Base-by-base conservation (phyloP, 2,113 vertebrate genomes). In the Kryptolebias marmoratus region DNA sequence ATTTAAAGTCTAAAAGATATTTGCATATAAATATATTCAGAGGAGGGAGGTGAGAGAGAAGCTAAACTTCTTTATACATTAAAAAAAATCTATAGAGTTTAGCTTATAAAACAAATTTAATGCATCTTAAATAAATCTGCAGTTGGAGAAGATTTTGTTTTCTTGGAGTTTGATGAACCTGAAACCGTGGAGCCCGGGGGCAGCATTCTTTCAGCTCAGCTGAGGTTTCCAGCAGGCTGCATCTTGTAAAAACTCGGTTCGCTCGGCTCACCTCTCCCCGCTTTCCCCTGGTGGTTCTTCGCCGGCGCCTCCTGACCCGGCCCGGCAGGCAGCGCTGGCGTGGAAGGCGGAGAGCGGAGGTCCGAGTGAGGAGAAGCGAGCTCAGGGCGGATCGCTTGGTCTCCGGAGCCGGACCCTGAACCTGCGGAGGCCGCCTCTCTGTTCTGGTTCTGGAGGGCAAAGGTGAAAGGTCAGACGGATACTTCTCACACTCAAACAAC, bases 191-290 rank as follows among this genome's bases (percentile, higher is more conserved):
- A n/a, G 73, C 85, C 83, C 72, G 4, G 75, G 64, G 86, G 77
- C 49, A 72, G 70, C 83, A 89, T 91, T 90, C 87, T 86, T 87
- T 27, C n/a, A 58, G 56, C 73, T 74, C 11, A 78, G 60, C 68
- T 54, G 2, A 45, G 55, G 75, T 58, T 57, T 61, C 47, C 73
- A 70, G 71, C 88, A 75, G 82, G 88, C 68, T 62, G 75, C 61
- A 64, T 84, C 90, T 86, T 88, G 87, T 77, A 78, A 57, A 16
- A 44, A 55, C 11, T 27, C 30, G 2, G 15, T 60, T 9, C 36
- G 9, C 39, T 1, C 31, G 15, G 15, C 81, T 89, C 80, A 92
- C 90, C 87, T 87, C 87, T 90, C 49, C 64, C 79, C 59, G 64
- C 18, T 71, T 83, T 86, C 44, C 57, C 71, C 52, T 75, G 72